A percentile compares a stretch with the other conserved stretches of the same genome.
These are phyloP conservation scores for Mastomys natalensis DNA, from an alignment of 2,113 vertebrate genomes.

Conservation along the genomic window DNA sequence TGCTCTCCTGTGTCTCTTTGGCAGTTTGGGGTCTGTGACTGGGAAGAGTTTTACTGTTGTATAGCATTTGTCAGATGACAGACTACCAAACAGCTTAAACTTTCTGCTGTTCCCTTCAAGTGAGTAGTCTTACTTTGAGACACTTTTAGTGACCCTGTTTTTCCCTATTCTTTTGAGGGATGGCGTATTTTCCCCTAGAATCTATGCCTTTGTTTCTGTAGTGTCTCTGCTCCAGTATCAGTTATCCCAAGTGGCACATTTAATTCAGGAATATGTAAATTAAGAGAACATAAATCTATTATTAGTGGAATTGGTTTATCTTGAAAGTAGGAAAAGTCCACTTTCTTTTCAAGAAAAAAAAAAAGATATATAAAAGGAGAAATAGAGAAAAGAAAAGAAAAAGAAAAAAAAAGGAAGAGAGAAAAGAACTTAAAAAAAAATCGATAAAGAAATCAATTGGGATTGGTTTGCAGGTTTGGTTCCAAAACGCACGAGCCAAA, in stretches of 20 bases:
- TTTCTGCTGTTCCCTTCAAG: background rate
- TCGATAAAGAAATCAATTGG: constrained; percentile 97
- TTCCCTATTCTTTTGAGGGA: constrained; percentile 17
- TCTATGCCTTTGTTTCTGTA: background rate
- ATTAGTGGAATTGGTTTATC: background rate
- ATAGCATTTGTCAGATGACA: background rate
- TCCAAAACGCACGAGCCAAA: constrained; percentile 99
- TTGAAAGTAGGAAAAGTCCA: background rate
- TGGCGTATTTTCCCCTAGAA: background rate
- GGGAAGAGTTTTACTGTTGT: background rate
- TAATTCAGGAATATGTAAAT: background rate
- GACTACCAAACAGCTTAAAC: background rate
- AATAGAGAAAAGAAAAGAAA: constrained; percentile 39
- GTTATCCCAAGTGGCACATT: background rate
- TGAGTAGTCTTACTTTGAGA: constrained; percentile 39
- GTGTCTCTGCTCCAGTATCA: background rate
- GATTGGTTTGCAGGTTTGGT: constrained; percentile 99
- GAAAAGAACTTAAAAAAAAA: constrained; percentile 79
- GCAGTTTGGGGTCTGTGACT: background rate
- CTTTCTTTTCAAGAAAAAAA: constrained; percentile 10
- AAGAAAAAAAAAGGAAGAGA: constrained; percentile 45
- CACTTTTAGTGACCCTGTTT: constrained; percentile 45
- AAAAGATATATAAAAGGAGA: constrained; percentile 33
- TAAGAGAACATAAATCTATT: background rate
- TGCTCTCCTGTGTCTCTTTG: background rate